These are phyloP conservation scores for Mandrillus leucophaeus DNA, from an alignment of 2,113 vertebrate genomes.

Conservation along the genomic window DNA sequence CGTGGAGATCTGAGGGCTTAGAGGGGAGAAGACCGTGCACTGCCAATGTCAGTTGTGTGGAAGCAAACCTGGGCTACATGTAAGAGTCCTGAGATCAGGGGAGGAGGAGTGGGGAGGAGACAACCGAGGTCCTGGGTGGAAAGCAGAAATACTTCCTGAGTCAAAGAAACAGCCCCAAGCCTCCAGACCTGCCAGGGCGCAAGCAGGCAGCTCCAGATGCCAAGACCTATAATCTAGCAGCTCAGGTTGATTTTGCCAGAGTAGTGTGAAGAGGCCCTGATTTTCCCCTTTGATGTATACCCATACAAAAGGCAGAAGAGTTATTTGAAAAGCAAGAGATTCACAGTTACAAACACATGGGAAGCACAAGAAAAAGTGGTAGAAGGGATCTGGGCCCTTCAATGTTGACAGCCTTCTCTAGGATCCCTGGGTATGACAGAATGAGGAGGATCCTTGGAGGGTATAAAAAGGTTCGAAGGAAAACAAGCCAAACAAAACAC, in stretches of 20 bases:
- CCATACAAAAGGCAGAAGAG: not conserved
- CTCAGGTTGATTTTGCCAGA: not conserved
- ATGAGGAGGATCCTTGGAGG: rapidly evolving
- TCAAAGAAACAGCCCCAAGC: not conserved
- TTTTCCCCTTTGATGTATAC: rapidly evolving
- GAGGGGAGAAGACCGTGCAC: rapidly evolving
- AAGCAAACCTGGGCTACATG: rapidly evolving
- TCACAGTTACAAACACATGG: not conserved
- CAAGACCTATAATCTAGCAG: rapidly evolving
- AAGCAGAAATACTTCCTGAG: no score
- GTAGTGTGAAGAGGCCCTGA: rapidly evolving
- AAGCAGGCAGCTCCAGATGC: rapidly evolving
- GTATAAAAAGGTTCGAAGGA: rapidly evolving
- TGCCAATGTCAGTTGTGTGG: rapidly evolving
- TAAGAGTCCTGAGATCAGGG: no score
- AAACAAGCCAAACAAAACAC: not conserved
- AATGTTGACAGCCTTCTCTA: not conserved
- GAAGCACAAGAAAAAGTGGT: not conserved
- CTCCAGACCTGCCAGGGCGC: not conserved
- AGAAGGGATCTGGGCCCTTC: not conserved
- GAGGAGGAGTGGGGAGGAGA: rapidly evolving
- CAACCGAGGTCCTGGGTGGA: not conserved
- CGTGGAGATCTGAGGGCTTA: rapidly evolving
- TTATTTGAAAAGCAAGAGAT: not conserved
- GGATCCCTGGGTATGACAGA: not conserved